Evolutionary conservation across 2,797 vertebrate species (phyloP), one percentile per base, ranked within the genome.

Genomic region (Decapterus maruadsi): DNA sequence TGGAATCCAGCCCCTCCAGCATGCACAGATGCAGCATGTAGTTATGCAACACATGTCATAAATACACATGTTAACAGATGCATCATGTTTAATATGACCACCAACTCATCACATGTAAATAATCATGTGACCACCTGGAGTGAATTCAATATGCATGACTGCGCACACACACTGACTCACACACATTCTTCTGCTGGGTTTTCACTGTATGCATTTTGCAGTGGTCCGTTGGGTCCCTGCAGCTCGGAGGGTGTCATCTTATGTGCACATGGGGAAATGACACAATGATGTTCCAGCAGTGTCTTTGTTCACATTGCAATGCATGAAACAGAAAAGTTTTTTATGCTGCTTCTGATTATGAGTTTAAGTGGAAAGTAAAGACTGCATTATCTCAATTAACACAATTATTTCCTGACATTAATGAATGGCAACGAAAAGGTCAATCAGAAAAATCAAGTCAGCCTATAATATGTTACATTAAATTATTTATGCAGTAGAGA

Each of bases 201-300:
- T 36, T 17, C 42, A 56, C 76, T 72, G 75, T 80, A 63, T 60
- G 53, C 66, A 17, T 63, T 43, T 62, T 34, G 70, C 86, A 66
- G 78, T 78, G 92, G 89, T 90, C 89, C 89, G 62, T 14, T 8
- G 59, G 91, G 92, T 86, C 84, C 91, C 74, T 81, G 69, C 16
- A 89, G 90, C 74, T 86, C 81, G 1, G 55, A 91, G 68, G 90
- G 92, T 87, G 84, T 87, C 85, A 68, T 70, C 68, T 48, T 70
- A 54, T 29, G 7, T 53, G 46, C 8, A 48, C 17, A 48, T 48
- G 45, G 45, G 17, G 17, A 8, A 48, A 48, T 48, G 45, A 8
- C 19, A 48, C 45, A 48, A 48, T 48, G 17, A 48, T 48, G 45
- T 4, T 45, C 7, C 43, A 45, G 16, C 17, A 48, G 45, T 19